Base-by-base conservation (phyloP, 2,888 invertebrate genomes). In the Yponomeuta malinellus region DNA sequence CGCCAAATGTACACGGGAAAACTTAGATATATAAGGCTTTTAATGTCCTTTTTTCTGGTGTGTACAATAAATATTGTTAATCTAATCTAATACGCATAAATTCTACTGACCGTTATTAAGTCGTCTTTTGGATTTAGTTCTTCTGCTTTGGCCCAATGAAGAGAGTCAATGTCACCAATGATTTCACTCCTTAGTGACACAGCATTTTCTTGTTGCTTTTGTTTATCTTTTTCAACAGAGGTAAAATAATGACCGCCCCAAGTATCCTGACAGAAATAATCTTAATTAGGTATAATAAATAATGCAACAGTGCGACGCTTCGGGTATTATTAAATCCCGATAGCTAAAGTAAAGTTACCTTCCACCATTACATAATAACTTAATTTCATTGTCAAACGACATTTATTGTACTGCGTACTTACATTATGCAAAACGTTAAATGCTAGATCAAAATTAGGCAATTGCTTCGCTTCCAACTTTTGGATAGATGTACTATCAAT, bases 171-270 rank as follows among this genome's bases (percentile, higher is more conserved):
- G n/a, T 81, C 75, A 2, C 81, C 81, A 64, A 77, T 72, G 31
- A 67, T 71, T 0, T 69, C 71, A 52, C 77, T 76, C 68, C 75
- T 76, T n/a, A 81, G 74, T 10, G 71, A 71, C 8, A 72, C 68
- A 5, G 69, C 68, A 43, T 43, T 43, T n/a, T 37, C 10, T 2
- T 59, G 15, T 59, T 71, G 69, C 2, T 48, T 12, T 37, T 48
- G n/a, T 29, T 23, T 33, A 63, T 4, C 52, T 59, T 8, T 6
- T n/a, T 69, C 67, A 10, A 67, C 72, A 37, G 71, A 69, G 4
- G 76, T 66, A 63, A 74, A 77, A 65, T 78, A 78, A 64, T 78
- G 78, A n/a, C 76, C 77, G 59, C 78, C 78, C 78, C 79, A 79
- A 9, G 70, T 70, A 52, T 75, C 75, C 78, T 77, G 70, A 37